These are phyloP conservation scores for Camponotus floridanus DNA, from an alignment of 1,140 invertebrate genomes.

Conservation along the genomic window DNA sequence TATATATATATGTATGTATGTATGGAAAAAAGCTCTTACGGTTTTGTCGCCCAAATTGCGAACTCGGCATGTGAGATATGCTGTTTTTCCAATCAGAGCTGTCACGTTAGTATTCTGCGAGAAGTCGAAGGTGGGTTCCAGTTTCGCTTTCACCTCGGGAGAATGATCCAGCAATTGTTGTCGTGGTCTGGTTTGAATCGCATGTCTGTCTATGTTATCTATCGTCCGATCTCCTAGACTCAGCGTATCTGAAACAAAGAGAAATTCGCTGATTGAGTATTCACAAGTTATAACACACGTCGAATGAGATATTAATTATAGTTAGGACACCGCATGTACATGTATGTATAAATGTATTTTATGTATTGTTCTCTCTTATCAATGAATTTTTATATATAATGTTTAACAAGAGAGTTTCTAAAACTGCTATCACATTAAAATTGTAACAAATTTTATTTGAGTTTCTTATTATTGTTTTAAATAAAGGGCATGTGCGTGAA, in stretches of 20 bases:
- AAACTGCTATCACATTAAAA: neutral
- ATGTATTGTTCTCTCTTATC: neutral
- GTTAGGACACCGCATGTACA: neutral
- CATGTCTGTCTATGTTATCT: slow-evolving; percentile 81
- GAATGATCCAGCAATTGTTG: slow-evolving; percentile 83
- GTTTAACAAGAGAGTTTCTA: neutral
- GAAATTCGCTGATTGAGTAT: slow-evolving; percentile 50
- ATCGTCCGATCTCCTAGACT: slow-evolving; percentile 84
- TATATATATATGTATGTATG: neutral
- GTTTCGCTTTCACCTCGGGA: slow-evolving; percentile 79
- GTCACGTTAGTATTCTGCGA: slow-evolving; percentile 92
- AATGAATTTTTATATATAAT: neutral
- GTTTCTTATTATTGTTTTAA: neutral
- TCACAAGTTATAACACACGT: neutral
- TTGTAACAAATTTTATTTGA: neutral
- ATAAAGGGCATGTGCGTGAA: neutral
- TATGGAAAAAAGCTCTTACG: slow-evolving; percentile 85
- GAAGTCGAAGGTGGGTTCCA: slow-evolving; percentile 91
- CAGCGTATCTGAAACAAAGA: slow-evolving; percentile 82
- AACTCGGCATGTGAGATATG: slow-evolving; percentile 93
- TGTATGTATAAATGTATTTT: slow-evolving; percentile 2
- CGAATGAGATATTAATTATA: slow-evolving; percentile 14
- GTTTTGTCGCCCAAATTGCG: slow-evolving; percentile 93
- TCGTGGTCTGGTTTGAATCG: slow-evolving; percentile 80
- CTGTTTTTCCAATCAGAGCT: slow-evolving; percentile 92